Evolutionary conservation across 2,113 vertebrate species (phyloP).

Genomic region (Rhinopithecus roxellana): DNA sequence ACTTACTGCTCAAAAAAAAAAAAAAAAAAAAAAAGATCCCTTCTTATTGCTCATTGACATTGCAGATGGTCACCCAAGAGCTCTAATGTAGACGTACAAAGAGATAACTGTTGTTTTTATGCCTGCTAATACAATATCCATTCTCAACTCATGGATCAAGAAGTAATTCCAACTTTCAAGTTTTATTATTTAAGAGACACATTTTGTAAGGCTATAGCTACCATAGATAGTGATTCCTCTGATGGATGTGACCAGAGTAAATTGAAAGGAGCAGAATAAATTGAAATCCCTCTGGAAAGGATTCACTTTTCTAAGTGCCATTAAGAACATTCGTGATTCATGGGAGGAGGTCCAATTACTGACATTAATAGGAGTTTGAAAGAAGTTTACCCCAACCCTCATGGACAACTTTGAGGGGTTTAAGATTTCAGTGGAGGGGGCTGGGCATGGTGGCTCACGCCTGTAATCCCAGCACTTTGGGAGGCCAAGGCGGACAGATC

Average conservation of each 20-base stretch:
- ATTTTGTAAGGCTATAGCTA: neutral
- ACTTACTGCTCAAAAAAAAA: neutral
- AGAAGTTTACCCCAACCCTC: neutral
- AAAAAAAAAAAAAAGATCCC: neutral
- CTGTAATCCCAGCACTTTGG: too few species aligned
- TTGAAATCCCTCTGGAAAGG: neutral
- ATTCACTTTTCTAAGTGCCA: neutral
- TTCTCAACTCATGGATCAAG: neutral
- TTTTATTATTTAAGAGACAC: neutral
- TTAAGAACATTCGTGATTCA: neutral
- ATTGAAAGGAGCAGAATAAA: neutral
- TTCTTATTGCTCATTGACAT: neutral
- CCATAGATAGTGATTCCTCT: neutral
- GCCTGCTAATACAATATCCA: neutral
- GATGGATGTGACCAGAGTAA: neutral
- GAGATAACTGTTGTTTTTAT: neutral
- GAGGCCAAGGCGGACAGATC: too few species aligned
- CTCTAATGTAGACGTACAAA: neutral
- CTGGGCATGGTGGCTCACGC: too few species aligned
- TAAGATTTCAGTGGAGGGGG: neutral
- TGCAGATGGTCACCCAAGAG: neutral
- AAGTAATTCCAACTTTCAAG: neutral
- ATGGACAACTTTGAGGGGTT: neutral
- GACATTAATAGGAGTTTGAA: neutral
- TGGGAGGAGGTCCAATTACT: neutral